These are phyloP conservation scores for Alsophila aescularia DNA, from an alignment of 2,888 invertebrate genomes.

Conservation along the genomic window DNA sequence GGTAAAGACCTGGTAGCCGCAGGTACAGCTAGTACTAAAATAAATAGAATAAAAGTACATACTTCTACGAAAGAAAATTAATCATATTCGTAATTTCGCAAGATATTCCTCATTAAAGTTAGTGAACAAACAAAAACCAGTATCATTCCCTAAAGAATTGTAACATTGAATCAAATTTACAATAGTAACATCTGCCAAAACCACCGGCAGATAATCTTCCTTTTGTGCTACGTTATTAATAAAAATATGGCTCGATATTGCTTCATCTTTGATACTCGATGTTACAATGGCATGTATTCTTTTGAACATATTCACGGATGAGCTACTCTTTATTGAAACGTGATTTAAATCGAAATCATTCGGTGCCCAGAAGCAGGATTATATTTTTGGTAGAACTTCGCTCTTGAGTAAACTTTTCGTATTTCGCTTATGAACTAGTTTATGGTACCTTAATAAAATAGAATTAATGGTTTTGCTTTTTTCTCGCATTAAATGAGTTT, in stretches of 20 bases:
- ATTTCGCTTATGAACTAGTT: too few species aligned
- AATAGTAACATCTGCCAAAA: constrained; percentile 73
- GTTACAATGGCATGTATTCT: constrained; percentile 69
- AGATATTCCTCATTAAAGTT: constrained; percentile 1
- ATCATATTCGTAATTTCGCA: background rate
- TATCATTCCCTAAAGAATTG: constrained; percentile 11
- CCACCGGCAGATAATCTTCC: constrained; percentile 78
- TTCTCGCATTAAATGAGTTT: background rate
- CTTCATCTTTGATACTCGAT: constrained; percentile 71
- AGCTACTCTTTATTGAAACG: constrained; percentile 64
- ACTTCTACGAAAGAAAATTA: too few species aligned
- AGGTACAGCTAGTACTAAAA: too few species aligned
- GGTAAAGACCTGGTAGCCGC: too few species aligned
- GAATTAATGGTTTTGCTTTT: too few species aligned
- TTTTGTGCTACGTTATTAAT: constrained; percentile 80
- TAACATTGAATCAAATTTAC: constrained; percentile 31
- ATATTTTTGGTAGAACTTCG: constrained; percentile 1
- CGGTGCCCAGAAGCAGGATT: constrained; percentile 22
- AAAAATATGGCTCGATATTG: constrained; percentile 79
- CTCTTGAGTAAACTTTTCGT: too few species aligned
- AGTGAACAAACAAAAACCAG: constrained; percentile 14
- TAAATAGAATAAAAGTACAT: too few species aligned
- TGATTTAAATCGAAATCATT: constrained; percentile 54
- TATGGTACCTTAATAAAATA: too few species aligned
- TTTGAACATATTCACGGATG: constrained; percentile 77